phyloP scores from a whole-genome alignment of 2,888 invertebrate genomes.

The Rotaria sp. region DNA sequence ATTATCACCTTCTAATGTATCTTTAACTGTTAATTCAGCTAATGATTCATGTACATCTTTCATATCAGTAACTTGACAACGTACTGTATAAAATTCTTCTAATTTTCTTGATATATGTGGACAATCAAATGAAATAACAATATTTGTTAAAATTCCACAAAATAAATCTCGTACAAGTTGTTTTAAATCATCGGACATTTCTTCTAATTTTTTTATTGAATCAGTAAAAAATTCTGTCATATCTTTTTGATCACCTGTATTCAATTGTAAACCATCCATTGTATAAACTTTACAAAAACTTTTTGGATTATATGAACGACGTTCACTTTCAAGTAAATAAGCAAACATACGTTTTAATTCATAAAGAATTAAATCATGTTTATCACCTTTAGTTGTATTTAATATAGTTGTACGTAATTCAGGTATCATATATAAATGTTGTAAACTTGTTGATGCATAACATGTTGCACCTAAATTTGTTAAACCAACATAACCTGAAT shows the following conservation, averaged over 20 bases:
- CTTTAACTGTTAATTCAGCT: constrained; percentile 92
- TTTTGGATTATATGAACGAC: constrained; percentile 87
- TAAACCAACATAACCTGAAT: constrained; percentile 64
- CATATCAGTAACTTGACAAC: constrained; percentile 94
- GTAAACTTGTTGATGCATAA: constrained; percentile 94
- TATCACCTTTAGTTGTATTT: constrained; percentile 60
- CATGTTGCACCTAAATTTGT: constrained; percentile 73
- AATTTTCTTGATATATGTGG: constrained; percentile 84
- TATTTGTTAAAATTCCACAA: constrained; percentile 86
- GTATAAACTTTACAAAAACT: constrained; percentile 91
- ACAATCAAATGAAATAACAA: constrained; percentile 88
- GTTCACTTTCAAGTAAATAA: constrained; percentile 80
- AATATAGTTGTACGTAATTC: constrained; percentile 77
- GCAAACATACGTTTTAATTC: constrained; percentile 92
- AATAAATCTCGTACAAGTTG: constrained; percentile 79
- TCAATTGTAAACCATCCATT: constrained; percentile 82
- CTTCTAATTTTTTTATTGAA: constrained; percentile 85
- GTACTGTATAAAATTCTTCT: constrained; percentile 89
- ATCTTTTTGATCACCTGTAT: constrained; percentile 91
- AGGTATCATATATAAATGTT: constrained; percentile 93
- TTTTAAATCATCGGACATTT: constrained; percentile 84
- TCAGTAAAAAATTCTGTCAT: constrained; percentile 97
- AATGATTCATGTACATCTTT: constrained; percentile 84
- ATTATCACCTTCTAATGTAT: constrained; percentile 89
- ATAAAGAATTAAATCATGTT: constrained; percentile 26